phyloP scores from a whole-genome alignment of 2,888 invertebrate species.

The Prostheceraeus crozeri region DNA sequence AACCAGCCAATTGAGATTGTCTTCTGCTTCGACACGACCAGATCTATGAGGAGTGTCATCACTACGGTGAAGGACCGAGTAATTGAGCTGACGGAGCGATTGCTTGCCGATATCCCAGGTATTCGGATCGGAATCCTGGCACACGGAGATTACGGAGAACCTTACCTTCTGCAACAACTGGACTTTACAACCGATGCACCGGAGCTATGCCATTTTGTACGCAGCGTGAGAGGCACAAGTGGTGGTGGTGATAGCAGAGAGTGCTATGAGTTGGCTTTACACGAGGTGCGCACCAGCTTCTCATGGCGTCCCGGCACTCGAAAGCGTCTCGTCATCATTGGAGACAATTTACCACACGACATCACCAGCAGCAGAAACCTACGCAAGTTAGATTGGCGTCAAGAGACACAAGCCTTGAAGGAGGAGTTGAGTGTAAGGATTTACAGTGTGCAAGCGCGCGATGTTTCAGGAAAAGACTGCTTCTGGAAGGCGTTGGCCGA shows the following conservation, averaged over 20 bases:
- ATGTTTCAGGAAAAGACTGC: slow-evolving; percentile 32
- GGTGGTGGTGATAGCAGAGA: slow-evolving; percentile 50
- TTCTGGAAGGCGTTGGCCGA: slow-evolving; percentile 46
- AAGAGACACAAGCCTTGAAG: slow-evolving; percentile 43
- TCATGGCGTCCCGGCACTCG: slow-evolving; percentile 44
- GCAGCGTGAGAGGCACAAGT: slow-evolving; percentile 44
- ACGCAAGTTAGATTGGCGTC: slow-evolving; percentile 47
- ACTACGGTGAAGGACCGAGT: slow-evolving; percentile 46
- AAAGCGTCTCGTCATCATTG: slow-evolving; percentile 49
- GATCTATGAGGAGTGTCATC: slow-evolving; percentile 47
- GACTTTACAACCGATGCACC: slow-evolving; percentile 46
- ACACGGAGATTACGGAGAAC: slow-evolving; percentile 53
- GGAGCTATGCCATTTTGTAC: slow-evolving; percentile 46
- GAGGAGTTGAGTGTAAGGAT: slow-evolving; percentile 42
- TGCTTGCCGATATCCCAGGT: slow-evolving; percentile 49
- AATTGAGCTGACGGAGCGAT: slow-evolving; percentile 47
- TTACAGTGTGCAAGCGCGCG: slow-evolving; percentile 19
- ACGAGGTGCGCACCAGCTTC: slow-evolving; percentile 42
- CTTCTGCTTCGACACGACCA: slow-evolving; percentile 50
- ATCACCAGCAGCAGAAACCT: slow-evolving; percentile 44
- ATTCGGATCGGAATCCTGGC: slow-evolving; percentile 50
- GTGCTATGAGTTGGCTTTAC: slow-evolving; percentile 50
- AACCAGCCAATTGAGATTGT: slow-evolving; percentile 44
- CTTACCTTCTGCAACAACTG: slow-evolving; percentile 47
- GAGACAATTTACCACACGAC: slow-evolving; percentile 49